Evolutionary conservation across 2,888 invertebrate species (phyloP).

Genomic region (Ephialtes manifestator): DNA sequence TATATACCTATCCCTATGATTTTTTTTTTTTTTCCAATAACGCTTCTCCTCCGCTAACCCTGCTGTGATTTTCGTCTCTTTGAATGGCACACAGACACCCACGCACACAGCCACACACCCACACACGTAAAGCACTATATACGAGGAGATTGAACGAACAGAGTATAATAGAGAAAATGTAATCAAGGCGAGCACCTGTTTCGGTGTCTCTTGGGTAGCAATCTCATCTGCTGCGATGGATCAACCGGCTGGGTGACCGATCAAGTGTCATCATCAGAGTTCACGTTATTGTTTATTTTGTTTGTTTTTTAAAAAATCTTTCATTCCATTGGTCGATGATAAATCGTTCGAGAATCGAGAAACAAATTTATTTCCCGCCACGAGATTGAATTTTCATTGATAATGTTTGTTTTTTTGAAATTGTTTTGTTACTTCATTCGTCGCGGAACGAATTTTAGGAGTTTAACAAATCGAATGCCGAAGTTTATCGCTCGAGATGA

Average conservation of each 20-base stretch:
- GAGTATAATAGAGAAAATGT: slow-evolving; percentile 32
- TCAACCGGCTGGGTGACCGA: slow-evolving; percentile 34
- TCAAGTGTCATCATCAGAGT: slow-evolving; percentile 37
- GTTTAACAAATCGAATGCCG: background rate
- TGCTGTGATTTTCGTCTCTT: slow-evolving; percentile 9
- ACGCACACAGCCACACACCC: slow-evolving; percentile 36
- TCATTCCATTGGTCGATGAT: background rate
- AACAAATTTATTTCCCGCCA: slow-evolving; percentile 13
- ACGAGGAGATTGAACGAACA: slow-evolving; percentile 23
- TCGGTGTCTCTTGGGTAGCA: slow-evolving; percentile 56
- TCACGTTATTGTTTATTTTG: slow-evolving; percentile 6
- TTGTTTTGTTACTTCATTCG: background rate
- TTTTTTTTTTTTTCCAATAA: slow-evolving; percentile 46
- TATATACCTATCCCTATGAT: slow-evolving; percentile 17
- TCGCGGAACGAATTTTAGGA: background rate
- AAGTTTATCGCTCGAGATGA: slow-evolving; percentile 14
- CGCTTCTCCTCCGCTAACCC: slow-evolving; percentile 14
- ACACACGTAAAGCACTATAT: slow-evolving; percentile 11
- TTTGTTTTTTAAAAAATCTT: background rate
- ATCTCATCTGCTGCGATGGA: slow-evolving; percentile 55
- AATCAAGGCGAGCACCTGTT: slow-evolving; percentile 62
- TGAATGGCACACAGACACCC: slow-evolving; percentile 19
- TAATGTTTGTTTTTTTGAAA: background rate
- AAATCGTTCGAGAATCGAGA: background rate
- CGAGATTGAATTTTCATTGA: background rate